Evolutionary conservation across 2,888 invertebrate species (phyloP).

Genomic region (Carabus problematicus): DNA sequence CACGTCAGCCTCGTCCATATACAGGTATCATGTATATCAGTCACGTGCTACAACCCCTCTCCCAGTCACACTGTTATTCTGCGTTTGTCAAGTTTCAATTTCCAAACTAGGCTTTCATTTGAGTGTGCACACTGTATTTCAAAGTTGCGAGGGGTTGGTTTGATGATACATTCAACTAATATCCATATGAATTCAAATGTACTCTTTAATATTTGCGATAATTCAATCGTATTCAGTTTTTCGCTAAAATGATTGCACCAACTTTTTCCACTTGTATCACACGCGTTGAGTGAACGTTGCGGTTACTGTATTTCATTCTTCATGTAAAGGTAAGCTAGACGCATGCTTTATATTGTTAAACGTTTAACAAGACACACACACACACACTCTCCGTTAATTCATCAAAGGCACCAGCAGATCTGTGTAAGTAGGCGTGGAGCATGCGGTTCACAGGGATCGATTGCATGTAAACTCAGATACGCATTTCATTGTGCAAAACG

Average conservation of each 20-base stretch:
- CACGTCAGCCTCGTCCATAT: constrained; percentile 67
- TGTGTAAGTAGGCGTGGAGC: constrained; percentile 31
- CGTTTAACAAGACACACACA: too few relatives aligned
- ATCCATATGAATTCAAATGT: constrained; percentile 12
- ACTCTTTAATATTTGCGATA: constrained; percentile 9
- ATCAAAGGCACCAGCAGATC: constrained; percentile 23
- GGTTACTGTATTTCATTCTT: too few relatives aligned
- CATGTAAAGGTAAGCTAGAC: too few relatives aligned
- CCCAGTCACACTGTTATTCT: not conserved
- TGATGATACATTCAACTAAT: not conserved
- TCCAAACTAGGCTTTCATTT: constrained; percentile 15
- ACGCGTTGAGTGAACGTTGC: too few relatives aligned
- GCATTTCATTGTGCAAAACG: too few relatives aligned
- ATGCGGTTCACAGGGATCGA: constrained; percentile 20
- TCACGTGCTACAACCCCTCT: constrained; percentile 19
- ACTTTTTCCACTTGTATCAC: not conserved
- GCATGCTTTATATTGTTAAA: too few relatives aligned
- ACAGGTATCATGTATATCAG: constrained; percentile 60
- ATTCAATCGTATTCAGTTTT: not conserved
- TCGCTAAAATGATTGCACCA: not conserved
- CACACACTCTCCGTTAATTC: not conserved
- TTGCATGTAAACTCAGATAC: too few relatives aligned
- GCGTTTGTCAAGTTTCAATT: not conserved
- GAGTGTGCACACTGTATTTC: constrained; percentile 22
- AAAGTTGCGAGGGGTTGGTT: constrained; percentile 12